A percentile compares a stretch with the other conserved stretches of the same genome.
Evolutionary conservation across 2,113 vertebrate species (phyloP).

Genomic region (Azemiops feae): DNA sequence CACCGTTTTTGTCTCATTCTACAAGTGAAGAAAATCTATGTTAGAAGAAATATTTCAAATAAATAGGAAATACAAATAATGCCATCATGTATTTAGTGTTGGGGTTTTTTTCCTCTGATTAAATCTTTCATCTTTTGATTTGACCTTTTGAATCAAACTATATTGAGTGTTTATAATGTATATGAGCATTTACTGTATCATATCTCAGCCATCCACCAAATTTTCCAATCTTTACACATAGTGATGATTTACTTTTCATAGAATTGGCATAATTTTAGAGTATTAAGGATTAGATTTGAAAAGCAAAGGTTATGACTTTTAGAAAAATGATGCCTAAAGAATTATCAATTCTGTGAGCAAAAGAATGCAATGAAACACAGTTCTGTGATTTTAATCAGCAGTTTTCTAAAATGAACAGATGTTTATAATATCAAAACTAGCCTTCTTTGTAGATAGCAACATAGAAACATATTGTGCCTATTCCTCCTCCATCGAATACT

Average conservation of each 20-base stretch:
- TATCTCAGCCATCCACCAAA: not conserved
- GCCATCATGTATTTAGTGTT: too few relatives aligned
- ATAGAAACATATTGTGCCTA: not conserved
- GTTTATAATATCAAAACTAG: too few relatives aligned
- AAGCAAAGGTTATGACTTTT: not conserved
- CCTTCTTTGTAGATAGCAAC: too few relatives aligned
- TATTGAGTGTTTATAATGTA: not conserved
- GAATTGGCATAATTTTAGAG: not conserved
- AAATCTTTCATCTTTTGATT: slow-evolving; percentile 60
- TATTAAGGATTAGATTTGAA: not conserved
- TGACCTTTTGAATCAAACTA: not conserved
- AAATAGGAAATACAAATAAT: too few relatives aligned
- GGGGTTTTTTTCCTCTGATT: slow-evolving; percentile 55
- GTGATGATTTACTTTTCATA: not conserved
- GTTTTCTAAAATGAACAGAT: not conserved
- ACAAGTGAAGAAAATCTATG: too few relatives aligned
- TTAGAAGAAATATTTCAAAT: too few relatives aligned
- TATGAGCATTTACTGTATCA: not conserved
- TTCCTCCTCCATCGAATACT: not conserved
- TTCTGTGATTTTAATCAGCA: too few relatives aligned
- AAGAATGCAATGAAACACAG: not conserved
- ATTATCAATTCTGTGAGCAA: not conserved
- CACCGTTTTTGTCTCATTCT: slow-evolving; percentile 43
- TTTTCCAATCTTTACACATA: not conserved
- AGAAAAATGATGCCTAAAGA: not conserved